Evolutionary conservation across 1,140 invertebrate species (phyloP), one percentile per base, ranked within the genome.

Genomic region (Nymphalis io): DNA sequence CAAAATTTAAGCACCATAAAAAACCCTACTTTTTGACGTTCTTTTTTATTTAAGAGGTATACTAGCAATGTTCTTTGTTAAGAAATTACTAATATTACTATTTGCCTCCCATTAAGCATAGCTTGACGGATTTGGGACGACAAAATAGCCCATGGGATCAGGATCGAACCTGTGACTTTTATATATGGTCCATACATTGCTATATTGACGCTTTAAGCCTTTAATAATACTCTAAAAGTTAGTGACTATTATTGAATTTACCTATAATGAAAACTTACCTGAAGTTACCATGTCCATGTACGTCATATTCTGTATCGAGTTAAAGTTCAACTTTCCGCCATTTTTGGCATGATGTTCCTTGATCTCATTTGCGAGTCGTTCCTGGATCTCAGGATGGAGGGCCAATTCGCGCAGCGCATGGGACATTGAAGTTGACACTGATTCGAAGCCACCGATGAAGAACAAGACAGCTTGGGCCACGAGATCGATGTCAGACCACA

Each of bases 281-380:
- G 46, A 51, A 51, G 18, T 18, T 11, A 51, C 46, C 46, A 51
- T 51, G 10, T 51, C 46, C 82, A 95, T 78, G 74, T 95, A 96
- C 18, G 93, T 92, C 91, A 96, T 90, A 20, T 92, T 85, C 23
- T 91, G 80, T 1, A 96, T 83, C 11, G 92, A 92, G 21, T 91
- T 88, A 59, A 92, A 94, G 5, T 70, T 87, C 0, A 93, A 74
- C 38, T 88, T 85, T 1, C 92, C 93, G 13, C 87, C 79, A 5
- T 92, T 78, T 3, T 84, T 74, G 0, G 78, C 75, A 0, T 86
- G 57, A 0, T 85, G 68, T 12, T 88, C 82, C 20, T 92, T 88
- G 1, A 96, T 92, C 79, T 95, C 94, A 40, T 93, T 77, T 5
- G 83, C 78, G 6, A 95, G 18, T 15, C 46, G 46, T 18, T 51